A percentile compares a stretch with the other conserved stretches of the same genome.
These are phyloP conservation scores for Corbicula japonica DNA, from an alignment of 2,888 invertebrate species.

Conservation along the genomic window DNA sequence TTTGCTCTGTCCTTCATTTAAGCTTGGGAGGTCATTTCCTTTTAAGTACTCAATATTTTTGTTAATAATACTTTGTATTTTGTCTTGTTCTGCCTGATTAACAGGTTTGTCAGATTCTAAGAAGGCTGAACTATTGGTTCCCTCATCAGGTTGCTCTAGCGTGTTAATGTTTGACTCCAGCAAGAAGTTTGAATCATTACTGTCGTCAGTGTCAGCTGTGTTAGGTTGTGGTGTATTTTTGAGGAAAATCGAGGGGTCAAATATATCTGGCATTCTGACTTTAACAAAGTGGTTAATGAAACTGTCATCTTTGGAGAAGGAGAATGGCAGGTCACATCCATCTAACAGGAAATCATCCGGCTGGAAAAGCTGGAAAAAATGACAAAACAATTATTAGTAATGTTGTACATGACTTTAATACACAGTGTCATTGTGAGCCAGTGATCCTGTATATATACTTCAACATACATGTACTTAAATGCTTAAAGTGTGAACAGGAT, in stretches of 20 bases:
- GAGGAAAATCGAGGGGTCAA: conserved; percentile 54
- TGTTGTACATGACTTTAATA: neutral
- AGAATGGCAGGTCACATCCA: conserved; percentile 34
- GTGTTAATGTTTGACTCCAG: conserved; percentile 39
- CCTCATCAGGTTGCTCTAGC: conserved; percentile 7
- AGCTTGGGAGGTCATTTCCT: conserved; percentile 34
- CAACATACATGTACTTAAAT: no score
- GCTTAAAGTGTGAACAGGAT: no score
- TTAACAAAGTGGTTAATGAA: conserved; percentile 60
- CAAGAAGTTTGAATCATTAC: conserved; percentile 32
- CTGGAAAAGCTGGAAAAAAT: conserved; percentile 52
- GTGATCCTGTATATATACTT: no score
- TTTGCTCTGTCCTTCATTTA: conserved; percentile 25
- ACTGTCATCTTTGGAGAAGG: conserved; percentile 63
- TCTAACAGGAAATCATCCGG: conserved; percentile 51
- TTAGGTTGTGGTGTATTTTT: conserved; percentile 12
- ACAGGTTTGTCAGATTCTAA: conserved; percentile 17
- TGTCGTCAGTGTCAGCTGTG: conserved; percentile 11
- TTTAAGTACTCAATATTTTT: conserved; percentile 62
- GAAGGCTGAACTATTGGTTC: neutral
- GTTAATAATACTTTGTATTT: conserved; percentile 55
- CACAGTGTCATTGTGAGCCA: neutral
- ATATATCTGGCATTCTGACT: conserved; percentile 52
- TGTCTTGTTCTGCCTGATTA: conserved; percentile 19
- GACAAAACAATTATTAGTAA: neutral